Evolutionary conservation across 2,113 vertebrate genomes (phyloP).

Genomic region (Donacobius atricapilla): DNA sequence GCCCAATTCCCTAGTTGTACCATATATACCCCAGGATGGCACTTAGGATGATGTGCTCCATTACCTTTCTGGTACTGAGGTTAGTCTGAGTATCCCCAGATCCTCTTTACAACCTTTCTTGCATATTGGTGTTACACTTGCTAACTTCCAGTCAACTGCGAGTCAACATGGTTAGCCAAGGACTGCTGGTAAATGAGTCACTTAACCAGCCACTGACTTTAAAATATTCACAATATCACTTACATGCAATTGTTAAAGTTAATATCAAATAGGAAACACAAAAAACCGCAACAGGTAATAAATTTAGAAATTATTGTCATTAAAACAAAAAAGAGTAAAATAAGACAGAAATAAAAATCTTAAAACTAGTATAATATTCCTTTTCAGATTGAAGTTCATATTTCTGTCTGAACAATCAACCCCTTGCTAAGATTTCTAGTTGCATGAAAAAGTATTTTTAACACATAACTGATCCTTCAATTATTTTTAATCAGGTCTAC

Average conservation of each 20-base stretch:
- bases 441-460: neutral
- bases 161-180: neutral
- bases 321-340: neutral
- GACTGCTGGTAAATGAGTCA: neutral
- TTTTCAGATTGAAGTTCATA: neutral
- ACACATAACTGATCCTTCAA: neutral
- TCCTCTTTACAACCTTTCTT: too few relatives aligned
- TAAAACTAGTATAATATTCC: neutral
- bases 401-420: neutral
- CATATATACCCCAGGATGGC: too few relatives aligned
- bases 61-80: neutral
- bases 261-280: neutral
- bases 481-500: conserved; percentile 25
- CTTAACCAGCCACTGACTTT: neutral
- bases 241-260: neutral
- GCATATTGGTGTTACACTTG: neutral
- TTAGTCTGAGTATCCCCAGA: neutral
- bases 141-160: neutral
- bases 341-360: neutral
- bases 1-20: neutral
- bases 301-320: neutral
- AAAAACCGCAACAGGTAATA: neutral
- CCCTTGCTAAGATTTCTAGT: neutral
- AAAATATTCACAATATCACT: neutral
- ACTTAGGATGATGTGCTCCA: neutral